Evolutionary conservation across 2,888 invertebrate species (phyloP).

Genomic region (Conomelus anceps): DNA sequence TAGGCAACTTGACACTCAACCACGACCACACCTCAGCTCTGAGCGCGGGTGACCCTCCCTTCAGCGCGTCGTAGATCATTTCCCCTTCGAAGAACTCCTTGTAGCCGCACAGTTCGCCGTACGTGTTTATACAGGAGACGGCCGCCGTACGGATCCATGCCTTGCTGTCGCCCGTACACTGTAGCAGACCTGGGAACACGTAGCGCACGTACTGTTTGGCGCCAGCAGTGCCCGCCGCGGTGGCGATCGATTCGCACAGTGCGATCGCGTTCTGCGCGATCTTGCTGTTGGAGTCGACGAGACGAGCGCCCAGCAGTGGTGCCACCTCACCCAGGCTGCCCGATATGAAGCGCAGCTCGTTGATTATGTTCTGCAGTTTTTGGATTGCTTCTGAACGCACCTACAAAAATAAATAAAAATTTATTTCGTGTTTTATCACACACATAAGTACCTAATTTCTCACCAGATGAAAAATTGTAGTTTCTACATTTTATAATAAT

Average conservation of each 20-base stretch:
- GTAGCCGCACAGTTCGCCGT: conserved; percentile 74
- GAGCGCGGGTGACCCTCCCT: conserved; percentile 74
- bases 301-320: conserved; percentile 64
- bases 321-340: conserved; percentile 78
- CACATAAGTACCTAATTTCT: too few relatives aligned
- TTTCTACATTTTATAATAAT: too few relatives aligned
- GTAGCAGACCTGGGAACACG: conserved; percentile 77
- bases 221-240: conserved; percentile 68
- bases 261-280: conserved; percentile 76
- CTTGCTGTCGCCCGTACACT: conserved; percentile 59
- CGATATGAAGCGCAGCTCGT: conserved; percentile 73
- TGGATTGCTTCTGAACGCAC: conserved; percentile 65
- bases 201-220: conserved; percentile 71
- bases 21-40: conserved; percentile 77
- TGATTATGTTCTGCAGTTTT: conserved; percentile 63
- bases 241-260: conserved; percentile 74
- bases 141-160: conserved; percentile 74
- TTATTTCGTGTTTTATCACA: not conserved
- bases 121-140: conserved; percentile 74
- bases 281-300: conserved; percentile 88
- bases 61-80: conserved; percentile 81
- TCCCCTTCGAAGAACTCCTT: conserved; percentile 81
- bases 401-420: conserved; percentile 37
- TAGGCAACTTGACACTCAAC: conserved; percentile 74
- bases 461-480: too few relatives aligned